Conservation (phyloP, 2,797 vertebrate genomes). For the Anas bernieri region DNA sequence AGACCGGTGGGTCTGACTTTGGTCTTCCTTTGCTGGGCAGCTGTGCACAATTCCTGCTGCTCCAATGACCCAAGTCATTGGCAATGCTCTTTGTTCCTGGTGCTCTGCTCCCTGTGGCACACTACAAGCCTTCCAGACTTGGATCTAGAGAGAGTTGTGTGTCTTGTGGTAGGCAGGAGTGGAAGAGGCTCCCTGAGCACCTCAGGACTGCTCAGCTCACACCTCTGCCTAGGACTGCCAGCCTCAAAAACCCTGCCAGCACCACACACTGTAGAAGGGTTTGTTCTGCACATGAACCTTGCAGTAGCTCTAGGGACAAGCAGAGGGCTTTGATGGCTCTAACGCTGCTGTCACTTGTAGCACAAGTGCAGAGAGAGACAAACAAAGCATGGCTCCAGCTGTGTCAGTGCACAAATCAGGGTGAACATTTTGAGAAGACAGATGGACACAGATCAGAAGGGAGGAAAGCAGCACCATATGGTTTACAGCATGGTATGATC, state of each 20-base stretch:
- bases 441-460: not conserved
- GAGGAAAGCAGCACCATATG: not conserved
- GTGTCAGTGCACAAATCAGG: not conserved
- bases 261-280: not conserved
- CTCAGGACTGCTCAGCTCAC: not conserved
- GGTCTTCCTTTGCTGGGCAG: not conserved
- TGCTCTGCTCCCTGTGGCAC: not conserved
- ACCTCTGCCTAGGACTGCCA: not conserved
- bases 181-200: not conserved
- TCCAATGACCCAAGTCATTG: not conserved
- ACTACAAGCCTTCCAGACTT: not conserved
- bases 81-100: not conserved
- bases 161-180: not conserved
- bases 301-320: not conserved
- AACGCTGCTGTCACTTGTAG: not conserved
- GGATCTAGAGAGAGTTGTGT: not conserved
- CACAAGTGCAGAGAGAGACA: not conserved
- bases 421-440: not conserved
- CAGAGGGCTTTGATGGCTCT: not conserved
- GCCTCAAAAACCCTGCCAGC: not conserved
- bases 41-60: not conserved
- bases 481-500: not conserved
- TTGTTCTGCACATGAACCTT: fast-evolving
- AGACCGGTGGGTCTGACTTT: not conserved
- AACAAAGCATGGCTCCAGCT: not conserved